phyloP scores from a whole-genome alignment of 2,113 vertebrate genomes.

The Anguilla rostrata region DNA sequence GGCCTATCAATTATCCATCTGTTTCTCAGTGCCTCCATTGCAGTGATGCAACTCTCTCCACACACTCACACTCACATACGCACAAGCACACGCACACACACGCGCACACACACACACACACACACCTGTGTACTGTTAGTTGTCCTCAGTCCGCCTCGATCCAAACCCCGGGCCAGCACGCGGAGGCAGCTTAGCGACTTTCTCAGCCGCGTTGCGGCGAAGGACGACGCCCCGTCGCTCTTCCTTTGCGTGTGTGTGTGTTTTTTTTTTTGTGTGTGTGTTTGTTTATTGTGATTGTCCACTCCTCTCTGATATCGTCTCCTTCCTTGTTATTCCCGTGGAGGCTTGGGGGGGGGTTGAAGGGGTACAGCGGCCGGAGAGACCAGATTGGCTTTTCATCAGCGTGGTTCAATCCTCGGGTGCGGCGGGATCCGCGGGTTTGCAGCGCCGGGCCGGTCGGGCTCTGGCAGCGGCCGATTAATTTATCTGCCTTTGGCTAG shows the following conservation, averaged over 20 bases:
- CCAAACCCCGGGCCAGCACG: background rate
- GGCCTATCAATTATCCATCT: background rate
- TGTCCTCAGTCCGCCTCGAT: background rate
- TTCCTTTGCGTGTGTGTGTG: background rate
- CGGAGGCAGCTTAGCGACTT: background rate
- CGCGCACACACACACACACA: too few species aligned
- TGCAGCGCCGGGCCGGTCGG: slow-evolving; percentile 52
- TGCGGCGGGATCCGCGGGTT: slow-evolving; percentile 38
- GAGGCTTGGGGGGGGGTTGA: slow-evolving; percentile 28
- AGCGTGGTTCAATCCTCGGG: slow-evolving; percentile 48
- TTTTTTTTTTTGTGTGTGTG: background rate
- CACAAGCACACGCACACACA: too few species aligned
- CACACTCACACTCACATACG: background rate
- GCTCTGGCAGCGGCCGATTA: slow-evolving; percentile 57
- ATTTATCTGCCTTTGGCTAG: slow-evolving; percentile 68
- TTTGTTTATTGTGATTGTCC: background rate
- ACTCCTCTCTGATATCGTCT: background rate
- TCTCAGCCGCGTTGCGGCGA: too few species aligned
- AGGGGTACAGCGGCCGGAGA: slow-evolving; percentile 48
- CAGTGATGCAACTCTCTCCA: background rate
- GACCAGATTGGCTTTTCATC: slow-evolving; percentile 59
- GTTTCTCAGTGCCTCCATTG: background rate
- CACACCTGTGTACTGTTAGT: background rate
- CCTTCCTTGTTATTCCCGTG: slow-evolving; percentile 44
- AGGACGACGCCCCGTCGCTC: background rate